Conservation (phyloP, 2,888 invertebrate genomes). For the Drosophila robusta region DNA sequence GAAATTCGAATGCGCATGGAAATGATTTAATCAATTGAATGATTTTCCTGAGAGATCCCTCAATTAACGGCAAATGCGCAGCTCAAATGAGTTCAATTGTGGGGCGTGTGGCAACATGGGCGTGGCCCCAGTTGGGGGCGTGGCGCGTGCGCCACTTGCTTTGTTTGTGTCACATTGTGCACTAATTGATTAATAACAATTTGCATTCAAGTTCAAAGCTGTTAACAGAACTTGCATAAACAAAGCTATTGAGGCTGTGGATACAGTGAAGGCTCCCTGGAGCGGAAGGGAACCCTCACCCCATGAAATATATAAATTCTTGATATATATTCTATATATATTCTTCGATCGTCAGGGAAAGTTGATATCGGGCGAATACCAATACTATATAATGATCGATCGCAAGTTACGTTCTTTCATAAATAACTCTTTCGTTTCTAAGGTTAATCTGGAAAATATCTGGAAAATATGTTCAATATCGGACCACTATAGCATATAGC, state of each 20-base stretch:
- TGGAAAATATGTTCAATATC: too few species aligned
- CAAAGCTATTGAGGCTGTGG: background rate
- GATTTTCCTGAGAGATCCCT: conserved; percentile 56
- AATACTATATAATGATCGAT: too few species aligned
- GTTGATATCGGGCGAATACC: too few species aligned
- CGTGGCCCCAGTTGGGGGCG: conserved; percentile 45
- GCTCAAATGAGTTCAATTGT: conserved; percentile 72
- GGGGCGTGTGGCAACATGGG: conserved; percentile 15
- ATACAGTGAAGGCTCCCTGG: background rate
- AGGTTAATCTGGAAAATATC: too few species aligned
- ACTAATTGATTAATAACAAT: conserved; percentile 73
- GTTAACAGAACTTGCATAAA: conserved; percentile 41
- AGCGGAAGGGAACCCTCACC: too few species aligned
- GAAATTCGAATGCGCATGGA: conserved; percentile 47
- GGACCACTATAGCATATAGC: too few species aligned
- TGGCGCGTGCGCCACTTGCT: conserved; percentile 56
- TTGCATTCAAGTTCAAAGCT: conserved; percentile 69
- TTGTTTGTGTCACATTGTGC: conserved; percentile 45
- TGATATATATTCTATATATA: too few species aligned
- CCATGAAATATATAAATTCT: too few species aligned
- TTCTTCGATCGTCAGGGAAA: too few species aligned
- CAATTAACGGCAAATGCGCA: conserved; percentile 70
- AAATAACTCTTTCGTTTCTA: too few species aligned
- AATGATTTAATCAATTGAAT: conserved; percentile 71
- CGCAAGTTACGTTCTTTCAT: too few species aligned